These are phyloP conservation scores for Leucophenga maculata DNA, from an alignment of 2,888 invertebrate genomes.

Conservation along the genomic window DNA sequence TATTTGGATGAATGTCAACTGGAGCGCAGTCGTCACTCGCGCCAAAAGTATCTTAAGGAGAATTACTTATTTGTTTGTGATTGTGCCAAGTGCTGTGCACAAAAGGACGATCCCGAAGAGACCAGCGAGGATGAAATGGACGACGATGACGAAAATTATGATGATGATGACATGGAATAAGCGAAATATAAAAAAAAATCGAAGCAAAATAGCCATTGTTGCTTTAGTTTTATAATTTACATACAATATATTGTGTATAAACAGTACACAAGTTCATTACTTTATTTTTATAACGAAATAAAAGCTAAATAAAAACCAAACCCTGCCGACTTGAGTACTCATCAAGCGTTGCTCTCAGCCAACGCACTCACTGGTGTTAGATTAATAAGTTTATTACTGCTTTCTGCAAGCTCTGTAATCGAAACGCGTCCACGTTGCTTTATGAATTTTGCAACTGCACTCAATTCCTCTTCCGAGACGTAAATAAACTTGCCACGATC, in stretches of 20 bases:
- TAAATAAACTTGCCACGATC: constrained; percentile 99
- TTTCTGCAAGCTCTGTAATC: constrained; percentile 93
- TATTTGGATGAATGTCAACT: constrained; percentile 91
- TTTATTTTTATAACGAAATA: constrained; percentile 44
- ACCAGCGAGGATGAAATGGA: constrained; percentile 86
- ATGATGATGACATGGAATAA: constrained; percentile 52
- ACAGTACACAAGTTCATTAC: constrained; percentile 14
- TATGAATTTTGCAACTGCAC: constrained; percentile 95
- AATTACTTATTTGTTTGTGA: constrained; percentile 88
- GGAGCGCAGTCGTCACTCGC: constrained; percentile 86
- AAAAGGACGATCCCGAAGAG: constrained; percentile 83
- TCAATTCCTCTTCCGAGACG: constrained; percentile 91
- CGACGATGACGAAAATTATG: constrained; percentile 66
- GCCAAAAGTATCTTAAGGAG: constrained; percentile 84
- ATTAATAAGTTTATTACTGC: constrained; percentile 93
- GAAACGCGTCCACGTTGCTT: constrained; percentile 95
- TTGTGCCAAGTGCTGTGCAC: constrained; percentile 84
- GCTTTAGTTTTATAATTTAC: constrained; percentile 13
- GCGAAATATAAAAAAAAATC: too few relatives aligned
- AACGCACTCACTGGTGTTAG: constrained; percentile 75
- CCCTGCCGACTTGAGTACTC: constrained; percentile 39
- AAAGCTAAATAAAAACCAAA: constrained; percentile 42
- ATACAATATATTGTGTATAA: constrained; percentile 27
- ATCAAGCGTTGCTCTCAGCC: constrained; percentile 41
- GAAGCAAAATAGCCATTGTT: too few relatives aligned